Percentiles rank a stretch among this genome's conserved stretches.
Conservation (phyloP, 2,113 vertebrate species). For the Phrynosoma blainvillii region DNA sequence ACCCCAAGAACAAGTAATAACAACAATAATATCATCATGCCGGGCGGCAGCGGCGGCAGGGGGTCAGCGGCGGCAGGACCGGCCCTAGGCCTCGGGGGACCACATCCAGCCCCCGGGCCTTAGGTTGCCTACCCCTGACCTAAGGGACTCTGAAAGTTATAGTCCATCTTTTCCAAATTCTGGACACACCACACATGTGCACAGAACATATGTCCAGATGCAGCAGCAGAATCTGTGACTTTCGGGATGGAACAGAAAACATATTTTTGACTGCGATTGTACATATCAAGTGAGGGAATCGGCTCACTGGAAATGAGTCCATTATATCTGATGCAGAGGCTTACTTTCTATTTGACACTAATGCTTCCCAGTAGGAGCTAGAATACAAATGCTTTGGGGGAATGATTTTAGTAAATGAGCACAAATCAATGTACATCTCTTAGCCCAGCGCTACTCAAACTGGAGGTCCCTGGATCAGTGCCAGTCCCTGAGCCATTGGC, state of each 20-base stretch:
- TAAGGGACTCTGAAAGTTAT: no score
- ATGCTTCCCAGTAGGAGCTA: conserved; percentile 45
- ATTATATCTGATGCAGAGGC: conserved; percentile 4
- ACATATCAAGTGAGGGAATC: conserved; percentile 40
- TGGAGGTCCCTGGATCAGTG: no score
- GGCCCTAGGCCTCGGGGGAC: no score
- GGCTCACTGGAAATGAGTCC: conserved; percentile 33
- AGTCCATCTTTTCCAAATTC: no score
- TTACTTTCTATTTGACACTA: conserved; percentile 50
- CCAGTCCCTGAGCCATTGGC: no score
- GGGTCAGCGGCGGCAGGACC: no score
- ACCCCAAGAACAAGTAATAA: no score
- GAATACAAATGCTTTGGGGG: not conserved
- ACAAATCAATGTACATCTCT: conserved; percentile 54
- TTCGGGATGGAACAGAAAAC: not conserved
- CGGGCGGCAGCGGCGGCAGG: no score
- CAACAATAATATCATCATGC: no score
- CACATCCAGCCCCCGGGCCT: no score
- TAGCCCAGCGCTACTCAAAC: not conserved
- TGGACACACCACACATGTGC: no score
- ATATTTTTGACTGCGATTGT: conserved; percentile 48
- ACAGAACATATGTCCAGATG: not conserved
- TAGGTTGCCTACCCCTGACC: no score
- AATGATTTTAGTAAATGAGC: not conserved
- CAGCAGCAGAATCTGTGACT: not conserved